Evolutionary conservation across 2,888 invertebrate genomes (phyloP).

Genomic region (Cactoblastis cactorum): DNA sequence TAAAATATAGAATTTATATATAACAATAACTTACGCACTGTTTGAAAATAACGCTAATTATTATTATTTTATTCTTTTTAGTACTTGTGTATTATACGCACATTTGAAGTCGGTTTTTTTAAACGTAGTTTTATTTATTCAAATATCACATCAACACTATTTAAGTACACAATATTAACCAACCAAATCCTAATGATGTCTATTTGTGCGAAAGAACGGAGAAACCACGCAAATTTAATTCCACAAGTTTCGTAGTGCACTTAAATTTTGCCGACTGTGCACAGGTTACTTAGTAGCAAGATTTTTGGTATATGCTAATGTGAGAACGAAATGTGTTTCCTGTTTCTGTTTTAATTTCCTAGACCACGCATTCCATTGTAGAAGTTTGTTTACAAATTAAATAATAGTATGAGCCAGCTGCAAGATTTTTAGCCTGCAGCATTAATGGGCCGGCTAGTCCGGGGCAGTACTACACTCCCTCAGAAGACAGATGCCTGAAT

Average conservation of each 20-base stretch:
- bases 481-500: too few species aligned
- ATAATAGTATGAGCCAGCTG: background rate
- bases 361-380: background rate
- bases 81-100: too few species aligned
- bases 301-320: conserved; percentile 1
- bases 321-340: background rate
- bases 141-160: background rate
- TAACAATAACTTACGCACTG: too few species aligned
- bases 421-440: too few species aligned
- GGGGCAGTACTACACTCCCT: too few species aligned
- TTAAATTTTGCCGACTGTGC: background rate
- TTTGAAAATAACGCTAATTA: too few species aligned
- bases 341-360: background rate
- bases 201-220: background rate
- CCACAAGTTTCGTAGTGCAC: background rate
- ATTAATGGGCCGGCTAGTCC: too few species aligned
- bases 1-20: too few species aligned
- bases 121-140: too few species aligned
- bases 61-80: too few species aligned
- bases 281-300: background rate
- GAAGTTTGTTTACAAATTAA: background rate
- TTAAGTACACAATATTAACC: background rate
- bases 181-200: background rate
- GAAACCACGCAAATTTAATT: background rate
- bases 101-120: too few species aligned